Conservation (phyloP, 2,888 invertebrate genomes). For the Mechanitis messenoides region DNA sequence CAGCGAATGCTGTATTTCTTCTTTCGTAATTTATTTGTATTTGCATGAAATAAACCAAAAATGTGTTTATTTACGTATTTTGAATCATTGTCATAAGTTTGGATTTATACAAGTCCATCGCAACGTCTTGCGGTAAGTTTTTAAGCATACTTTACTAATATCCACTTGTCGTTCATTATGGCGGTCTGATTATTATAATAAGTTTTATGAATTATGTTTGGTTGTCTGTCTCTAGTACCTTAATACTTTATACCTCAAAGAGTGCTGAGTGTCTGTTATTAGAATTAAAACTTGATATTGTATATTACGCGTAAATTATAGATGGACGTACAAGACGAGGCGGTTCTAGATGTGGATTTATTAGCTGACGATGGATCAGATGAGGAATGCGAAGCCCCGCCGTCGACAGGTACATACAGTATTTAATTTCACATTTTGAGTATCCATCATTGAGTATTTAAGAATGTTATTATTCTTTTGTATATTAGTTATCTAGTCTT, state of each 20-base stretch:
- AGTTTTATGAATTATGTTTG: slow-evolving; percentile 27
- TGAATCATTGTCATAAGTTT: slow-evolving; percentile 53
- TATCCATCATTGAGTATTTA: no score
- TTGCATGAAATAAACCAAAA: slow-evolving; percentile 37
- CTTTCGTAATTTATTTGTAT: slow-evolving; percentile 50
- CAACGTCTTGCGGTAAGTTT: slow-evolving; percentile 68
- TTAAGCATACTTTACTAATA: slow-evolving; percentile 46
- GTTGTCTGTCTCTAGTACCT: slow-evolving; percentile 3
- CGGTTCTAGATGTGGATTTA: slow-evolving; percentile 81
- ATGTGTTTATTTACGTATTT: slow-evolving; percentile 52
- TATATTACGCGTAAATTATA: slow-evolving; percentile 41
- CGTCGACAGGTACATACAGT: slow-evolving; percentile 63
- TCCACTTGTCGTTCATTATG: slow-evolving; percentile 73
- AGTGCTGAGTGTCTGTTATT: background rate
- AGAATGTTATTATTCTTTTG: no score
- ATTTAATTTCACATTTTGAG: background rate
- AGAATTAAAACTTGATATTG: slow-evolving; percentile 5
- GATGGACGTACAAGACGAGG: slow-evolving; percentile 74
- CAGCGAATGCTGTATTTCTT: slow-evolving; percentile 56
- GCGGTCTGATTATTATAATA: slow-evolving; percentile 64
- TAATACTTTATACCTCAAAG: background rate
- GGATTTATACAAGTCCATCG: slow-evolving; percentile 59
- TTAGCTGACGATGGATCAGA: slow-evolving; percentile 85
- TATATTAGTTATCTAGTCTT: no score
- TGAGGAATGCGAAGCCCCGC: slow-evolving; percentile 82